Percentiles rank a stretch among this genome's conserved stretches.
Evolutionary conservation across 92 coral and sea anemone genomes (phyloP).

Genomic region (Epizoanthus stellaris): DNA sequence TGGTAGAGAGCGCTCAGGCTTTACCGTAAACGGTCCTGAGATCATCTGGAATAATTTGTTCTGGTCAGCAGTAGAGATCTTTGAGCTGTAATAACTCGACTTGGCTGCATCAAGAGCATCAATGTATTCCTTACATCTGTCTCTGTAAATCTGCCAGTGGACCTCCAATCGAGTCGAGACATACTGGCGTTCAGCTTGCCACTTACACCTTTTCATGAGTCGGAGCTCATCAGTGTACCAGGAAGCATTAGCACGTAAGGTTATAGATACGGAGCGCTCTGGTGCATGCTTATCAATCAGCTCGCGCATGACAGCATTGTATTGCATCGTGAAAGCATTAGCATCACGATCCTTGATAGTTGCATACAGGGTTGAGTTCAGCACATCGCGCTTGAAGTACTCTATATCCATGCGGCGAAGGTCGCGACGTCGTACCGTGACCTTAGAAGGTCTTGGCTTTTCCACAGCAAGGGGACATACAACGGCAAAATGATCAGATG

Average conservation of each 20-base stretch:
- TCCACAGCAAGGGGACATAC: conserved; percentile 36
- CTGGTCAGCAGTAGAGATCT: background rate
- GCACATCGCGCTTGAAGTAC: conserved; percentile 13
- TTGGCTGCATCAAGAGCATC: background rate
- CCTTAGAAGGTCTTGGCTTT: conserved; percentile 41
- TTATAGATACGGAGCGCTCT: conserved; percentile 38
- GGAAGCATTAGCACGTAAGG: conserved; percentile 37
- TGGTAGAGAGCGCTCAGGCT: background rate
- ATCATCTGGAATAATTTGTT: background rate
- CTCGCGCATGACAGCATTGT: conserved; percentile 25
- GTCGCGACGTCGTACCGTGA: conserved; percentile 29
- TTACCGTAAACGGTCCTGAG: background rate
- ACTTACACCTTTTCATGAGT: conserved; percentile 21
- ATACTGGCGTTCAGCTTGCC: conserved; percentile 24
- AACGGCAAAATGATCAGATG: conserved; percentile 44
- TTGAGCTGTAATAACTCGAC: background rate
- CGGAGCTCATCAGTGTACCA: conserved; percentile 28
- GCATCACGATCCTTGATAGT: conserved; percentile 7
- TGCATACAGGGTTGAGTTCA: conserved; percentile 24
- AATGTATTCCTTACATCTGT: too few species aligned
- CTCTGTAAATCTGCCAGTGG: conserved; percentile 19
- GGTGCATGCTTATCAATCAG: conserved; percentile 42
- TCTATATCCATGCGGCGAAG: conserved; percentile 40
- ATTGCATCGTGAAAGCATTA: conserved; percentile 17
- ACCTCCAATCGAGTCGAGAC: conserved; percentile 4